Conservation (phyloP, 2,797 vertebrate genomes). For the Cetoscarus ocellatus region DNA sequence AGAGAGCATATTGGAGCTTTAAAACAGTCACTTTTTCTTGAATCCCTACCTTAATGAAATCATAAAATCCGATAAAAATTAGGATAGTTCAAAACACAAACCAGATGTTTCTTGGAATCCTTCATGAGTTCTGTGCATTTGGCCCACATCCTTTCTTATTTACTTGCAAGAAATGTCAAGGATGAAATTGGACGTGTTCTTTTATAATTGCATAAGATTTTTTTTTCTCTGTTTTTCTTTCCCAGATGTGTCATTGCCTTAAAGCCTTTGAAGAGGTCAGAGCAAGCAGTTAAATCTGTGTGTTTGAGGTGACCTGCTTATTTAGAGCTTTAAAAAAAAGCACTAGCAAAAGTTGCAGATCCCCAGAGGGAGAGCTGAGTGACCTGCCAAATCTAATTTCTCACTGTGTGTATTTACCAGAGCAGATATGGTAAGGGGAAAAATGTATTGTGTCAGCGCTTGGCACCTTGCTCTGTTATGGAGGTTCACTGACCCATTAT, state of each 20-base stretch:
- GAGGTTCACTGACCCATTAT: slow-evolving; percentile 77
- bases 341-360: slow-evolving; percentile 68
- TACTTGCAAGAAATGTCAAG: slow-evolving; percentile 18
- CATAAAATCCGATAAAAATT: background rate
- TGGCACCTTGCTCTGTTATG: slow-evolving; percentile 72
- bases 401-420: slow-evolving; percentile 76
- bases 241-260: slow-evolving; percentile 3
- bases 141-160: slow-evolving; percentile 3
- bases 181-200: slow-evolving; percentile 32
- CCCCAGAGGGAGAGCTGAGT: slow-evolving; percentile 67
- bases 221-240: background rate
- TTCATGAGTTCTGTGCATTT: slow-evolving; percentile 14
- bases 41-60: background rate
- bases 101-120: slow-evolving; percentile 22
- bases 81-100: slow-evolving; percentile 23
- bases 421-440: slow-evolving; percentile 59
- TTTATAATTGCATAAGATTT: slow-evolving; percentile 30
- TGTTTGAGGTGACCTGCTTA: slow-evolving; percentile 63
- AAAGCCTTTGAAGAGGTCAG: slow-evolving; percentile 27
- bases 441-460: slow-evolving; percentile 76
- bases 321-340: slow-evolving; percentile 40
- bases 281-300: slow-evolving; percentile 42
- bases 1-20: slow-evolving; percentile 18
- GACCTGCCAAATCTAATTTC: slow-evolving; percentile 81
- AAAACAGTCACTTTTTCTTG: slow-evolving; percentile 13